phyloP scores from a whole-genome alignment of 1,140 invertebrate species.

The Argopecten irradians region DNA sequence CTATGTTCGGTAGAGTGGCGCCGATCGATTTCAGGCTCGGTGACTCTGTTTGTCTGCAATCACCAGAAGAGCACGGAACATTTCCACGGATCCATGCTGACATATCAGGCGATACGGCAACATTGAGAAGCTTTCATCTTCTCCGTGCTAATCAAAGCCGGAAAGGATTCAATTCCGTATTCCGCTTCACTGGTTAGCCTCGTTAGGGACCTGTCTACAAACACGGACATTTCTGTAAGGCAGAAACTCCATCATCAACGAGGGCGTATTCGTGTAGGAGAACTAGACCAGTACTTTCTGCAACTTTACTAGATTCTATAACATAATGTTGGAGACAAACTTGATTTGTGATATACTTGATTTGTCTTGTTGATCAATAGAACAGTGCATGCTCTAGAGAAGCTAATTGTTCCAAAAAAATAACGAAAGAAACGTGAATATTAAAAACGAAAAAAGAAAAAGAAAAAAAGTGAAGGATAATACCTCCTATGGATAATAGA shows the following conservation, averaged over 20 bases:
- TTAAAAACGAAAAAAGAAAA: no score
- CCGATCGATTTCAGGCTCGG: not conserved
- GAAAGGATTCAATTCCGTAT: not conserved
- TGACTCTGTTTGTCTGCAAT: not conserved
- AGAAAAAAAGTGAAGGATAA: no score
- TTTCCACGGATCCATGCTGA: not conserved
- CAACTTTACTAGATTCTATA: no score
- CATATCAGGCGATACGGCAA: conserved; percentile 7
- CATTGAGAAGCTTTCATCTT: not conserved
- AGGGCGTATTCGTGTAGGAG: no score
- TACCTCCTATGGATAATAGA: no score
- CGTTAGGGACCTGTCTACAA: not conserved
- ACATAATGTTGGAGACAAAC: no score
- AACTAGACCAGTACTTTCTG: no score
- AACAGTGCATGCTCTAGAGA: no score
- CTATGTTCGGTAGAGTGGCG: not conserved
- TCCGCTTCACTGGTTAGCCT: not conserved
- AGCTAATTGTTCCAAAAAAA: no score
- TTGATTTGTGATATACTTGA: no score
- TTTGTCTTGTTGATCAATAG: no score
- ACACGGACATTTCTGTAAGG: not conserved
- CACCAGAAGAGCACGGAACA: not conserved
- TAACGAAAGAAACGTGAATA: no score
- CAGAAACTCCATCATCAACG: not conserved
- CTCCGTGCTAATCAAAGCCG: not conserved